Conservation (phyloP, 2,888 invertebrate genomes). For the Gymnoscelis rufifasciata region DNA sequence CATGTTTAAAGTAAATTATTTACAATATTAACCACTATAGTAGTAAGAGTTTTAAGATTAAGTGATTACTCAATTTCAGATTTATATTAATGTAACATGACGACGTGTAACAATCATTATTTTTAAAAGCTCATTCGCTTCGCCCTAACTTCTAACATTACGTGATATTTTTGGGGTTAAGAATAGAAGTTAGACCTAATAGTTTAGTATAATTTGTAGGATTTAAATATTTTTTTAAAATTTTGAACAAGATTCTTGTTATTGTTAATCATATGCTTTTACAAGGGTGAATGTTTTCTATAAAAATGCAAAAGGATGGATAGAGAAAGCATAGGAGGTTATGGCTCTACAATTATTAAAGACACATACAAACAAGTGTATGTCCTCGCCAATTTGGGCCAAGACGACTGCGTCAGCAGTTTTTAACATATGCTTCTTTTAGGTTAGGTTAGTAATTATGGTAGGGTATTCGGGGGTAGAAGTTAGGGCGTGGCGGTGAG, state of each 20-base stretch:
- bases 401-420: too few species aligned
- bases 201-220: too few species aligned
- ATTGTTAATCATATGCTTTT: too few species aligned
- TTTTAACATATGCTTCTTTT: too few species aligned
- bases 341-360: too few species aligned
- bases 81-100: constrained; percentile 51
- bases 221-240: too few species aligned
- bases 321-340: too few species aligned
- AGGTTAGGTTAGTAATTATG: background rate
- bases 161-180: constrained; percentile 11
- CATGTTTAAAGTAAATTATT: constrained; percentile 22
- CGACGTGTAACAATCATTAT: constrained; percentile 53
- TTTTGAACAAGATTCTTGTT: too few species aligned
- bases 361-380: too few species aligned
- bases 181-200: background rate
- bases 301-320: background rate
- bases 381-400: too few species aligned
- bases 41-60: constrained; percentile 10
- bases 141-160: constrained; percentile 74
- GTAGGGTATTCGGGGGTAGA: constrained; percentile 9
- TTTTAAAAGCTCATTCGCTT: constrained; percentile 69
- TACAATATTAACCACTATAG: constrained; percentile 22
- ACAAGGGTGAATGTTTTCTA: too few species aligned
- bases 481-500: constrained; percentile 66
- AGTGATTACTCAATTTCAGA: constrained; percentile 32